Conservation (phyloP, 2,888 invertebrate genomes). For the Anthrax anthrax region DNA sequence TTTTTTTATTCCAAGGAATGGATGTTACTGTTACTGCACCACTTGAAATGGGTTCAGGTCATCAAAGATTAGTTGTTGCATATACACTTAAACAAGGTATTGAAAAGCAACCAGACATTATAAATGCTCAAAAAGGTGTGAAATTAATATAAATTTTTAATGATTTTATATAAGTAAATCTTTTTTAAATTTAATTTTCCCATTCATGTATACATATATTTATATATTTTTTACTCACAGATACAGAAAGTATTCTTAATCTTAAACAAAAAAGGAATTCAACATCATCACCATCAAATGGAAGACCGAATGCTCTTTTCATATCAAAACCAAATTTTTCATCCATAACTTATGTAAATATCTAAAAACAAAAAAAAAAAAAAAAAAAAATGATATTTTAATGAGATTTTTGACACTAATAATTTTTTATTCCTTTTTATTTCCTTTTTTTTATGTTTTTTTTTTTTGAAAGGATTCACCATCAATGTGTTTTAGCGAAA, state of each 20-base stretch:
- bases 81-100: conserved; percentile 68
- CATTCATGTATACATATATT: neutral
- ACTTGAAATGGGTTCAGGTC: conserved; percentile 64
- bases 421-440: conserved; percentile 1
- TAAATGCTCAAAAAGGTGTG: conserved; percentile 57
- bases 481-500: conserved; percentile 9
- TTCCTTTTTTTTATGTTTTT: neutral
- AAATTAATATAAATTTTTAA: too few relatives aligned
- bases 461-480: conserved; percentile 10
- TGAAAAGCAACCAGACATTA: conserved; percentile 61
- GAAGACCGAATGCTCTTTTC: conserved; percentile 29
- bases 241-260: conserved; percentile 10
- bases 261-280: conserved; percentile 10
- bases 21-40: conserved; percentile 40
- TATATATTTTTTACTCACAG: conserved; percentile 6
- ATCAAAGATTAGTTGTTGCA: conserved; percentile 71
- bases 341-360: conserved; percentile 29
- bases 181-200: too few relatives aligned
- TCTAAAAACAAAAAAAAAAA: too few relatives aligned
- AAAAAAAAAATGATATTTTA: too few relatives aligned
- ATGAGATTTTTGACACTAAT: neutral
- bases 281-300: conserved; percentile 29
- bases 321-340: conserved; percentile 19
- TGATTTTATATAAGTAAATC: too few relatives aligned
- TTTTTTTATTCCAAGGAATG: too few relatives aligned